A percentile compares a stretch with the other conserved stretches of the same genome.
phyloP scores from a whole-genome alignment of 2,888 invertebrate genomes.

The Ochropacha duplaris region DNA sequence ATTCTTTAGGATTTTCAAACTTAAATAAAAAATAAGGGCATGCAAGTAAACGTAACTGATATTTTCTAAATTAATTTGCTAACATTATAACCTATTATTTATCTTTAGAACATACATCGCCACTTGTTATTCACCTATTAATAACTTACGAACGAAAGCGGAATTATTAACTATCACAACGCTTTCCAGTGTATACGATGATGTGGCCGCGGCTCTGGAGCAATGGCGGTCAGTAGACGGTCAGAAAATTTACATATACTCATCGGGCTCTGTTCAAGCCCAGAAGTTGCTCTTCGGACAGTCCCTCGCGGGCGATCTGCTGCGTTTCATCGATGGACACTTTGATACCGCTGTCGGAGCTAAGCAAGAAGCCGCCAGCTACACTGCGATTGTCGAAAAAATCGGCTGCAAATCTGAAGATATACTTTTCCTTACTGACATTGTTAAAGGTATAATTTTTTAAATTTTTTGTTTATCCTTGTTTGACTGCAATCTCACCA shows the following conservation, averaged over 20 bases:
- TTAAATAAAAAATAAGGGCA: no score
- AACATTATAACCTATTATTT: no score
- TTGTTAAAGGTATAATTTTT: constrained; percentile 89
- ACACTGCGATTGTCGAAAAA: constrained; percentile 88
- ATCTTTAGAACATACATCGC: no score
- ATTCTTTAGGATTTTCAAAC: no score
- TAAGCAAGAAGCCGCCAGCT: constrained; percentile 91
- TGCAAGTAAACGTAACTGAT: no score
- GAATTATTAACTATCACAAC: no score
- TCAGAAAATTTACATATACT: constrained; percentile 91
- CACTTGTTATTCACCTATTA: no score
- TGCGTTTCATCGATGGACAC: constrained; percentile 87
- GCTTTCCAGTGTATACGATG: constrained; percentile 90
- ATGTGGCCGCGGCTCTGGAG: constrained; percentile 89
- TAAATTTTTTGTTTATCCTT: no score
- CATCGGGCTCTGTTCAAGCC: constrained; percentile 95
- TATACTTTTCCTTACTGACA: constrained; percentile 94
- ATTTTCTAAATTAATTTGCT: no score
- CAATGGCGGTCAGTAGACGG: constrained; percentile 87
- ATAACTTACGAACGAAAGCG: no score
- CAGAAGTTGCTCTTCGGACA: constrained; percentile 94
- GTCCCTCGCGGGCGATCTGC: constrained; percentile 89
- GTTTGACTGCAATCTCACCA: no score
- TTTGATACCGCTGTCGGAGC: constrained; percentile 94
- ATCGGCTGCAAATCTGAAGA: constrained; percentile 85